Percentiles rank a stretch among this genome's conserved stretches.
Conservation (phyloP, 2,113 vertebrate genomes). For the Spea bombifrons region DNA sequence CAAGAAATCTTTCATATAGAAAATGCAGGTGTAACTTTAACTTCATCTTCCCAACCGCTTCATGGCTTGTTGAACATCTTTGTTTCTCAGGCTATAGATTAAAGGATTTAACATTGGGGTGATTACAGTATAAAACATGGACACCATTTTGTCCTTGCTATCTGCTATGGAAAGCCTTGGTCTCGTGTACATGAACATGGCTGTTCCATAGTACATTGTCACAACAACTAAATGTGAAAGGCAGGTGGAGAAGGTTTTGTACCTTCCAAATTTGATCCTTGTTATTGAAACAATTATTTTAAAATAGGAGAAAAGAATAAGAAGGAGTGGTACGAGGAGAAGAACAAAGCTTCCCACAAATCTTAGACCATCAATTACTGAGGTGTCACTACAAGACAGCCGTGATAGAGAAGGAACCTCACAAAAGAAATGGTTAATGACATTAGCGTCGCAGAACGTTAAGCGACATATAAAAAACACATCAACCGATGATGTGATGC, state of each 20-base stretch:
- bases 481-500: not conserved
- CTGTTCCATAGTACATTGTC: not conserved
- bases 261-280: not conserved
- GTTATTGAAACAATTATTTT: slow-evolving; percentile 49
- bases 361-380: not conserved
- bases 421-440: slow-evolving; percentile 13
- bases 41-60: not conserved
- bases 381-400: not conserved
- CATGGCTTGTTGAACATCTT: not conserved
- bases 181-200: not conserved
- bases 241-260: no score
- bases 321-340: slow-evolving; percentile 41
- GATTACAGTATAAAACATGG: slow-evolving; percentile 2
- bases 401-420: not conserved
- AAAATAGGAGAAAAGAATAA: slow-evolving; percentile 51
- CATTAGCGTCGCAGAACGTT: not conserved
- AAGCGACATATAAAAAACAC: not conserved
- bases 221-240: not conserved
- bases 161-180: not conserved
- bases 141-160: not conserved
- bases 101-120: slow-evolving; percentile 4
- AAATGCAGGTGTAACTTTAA: no score
- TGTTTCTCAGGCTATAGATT: not conserved
- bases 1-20: no score
- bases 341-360: not conserved